Percentiles rank a stretch among this genome's conserved stretches.
Conservation (phyloP, 2,797 vertebrate species). For the Phrynocephalus forsythii region DNA sequence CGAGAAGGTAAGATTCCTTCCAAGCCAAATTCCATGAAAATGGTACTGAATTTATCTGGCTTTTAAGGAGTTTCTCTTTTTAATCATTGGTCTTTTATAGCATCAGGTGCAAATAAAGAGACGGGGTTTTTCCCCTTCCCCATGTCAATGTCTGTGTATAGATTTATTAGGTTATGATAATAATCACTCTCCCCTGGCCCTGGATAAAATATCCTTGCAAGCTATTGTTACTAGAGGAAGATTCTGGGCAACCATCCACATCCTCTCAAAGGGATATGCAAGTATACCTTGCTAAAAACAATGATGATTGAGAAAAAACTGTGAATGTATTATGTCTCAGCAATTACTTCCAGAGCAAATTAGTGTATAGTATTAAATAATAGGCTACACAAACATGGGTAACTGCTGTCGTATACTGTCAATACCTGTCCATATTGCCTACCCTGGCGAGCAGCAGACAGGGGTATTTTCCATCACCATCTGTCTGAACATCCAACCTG, state of each 20-base stretch:
- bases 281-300: neutral
- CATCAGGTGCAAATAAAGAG: neutral
- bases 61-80: neutral
- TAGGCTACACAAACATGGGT: neutral
- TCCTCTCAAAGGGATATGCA: neutral
- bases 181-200: neutral
- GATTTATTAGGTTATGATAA: neutral
- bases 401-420: neutral
- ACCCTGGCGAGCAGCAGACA: neutral
- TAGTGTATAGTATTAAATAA: neutral
- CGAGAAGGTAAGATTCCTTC: conserved; percentile 17
- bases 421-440: neutral
- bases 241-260: neutral
- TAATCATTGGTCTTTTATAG: neutral
- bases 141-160: neutral
- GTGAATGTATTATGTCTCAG: neutral
- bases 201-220: neutral
- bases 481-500: neutral
- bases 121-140: neutral
- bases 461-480: neutral
- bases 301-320: neutral
- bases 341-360: neutral
- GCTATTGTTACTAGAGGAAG: neutral
- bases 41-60: neutral
- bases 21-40: neutral